Percentiles rank a stretch among this genome's conserved stretches.
phyloP scores from a whole-genome alignment of 2,113 vertebrate genomes.

The Phalacrocorax carbo region DNA sequence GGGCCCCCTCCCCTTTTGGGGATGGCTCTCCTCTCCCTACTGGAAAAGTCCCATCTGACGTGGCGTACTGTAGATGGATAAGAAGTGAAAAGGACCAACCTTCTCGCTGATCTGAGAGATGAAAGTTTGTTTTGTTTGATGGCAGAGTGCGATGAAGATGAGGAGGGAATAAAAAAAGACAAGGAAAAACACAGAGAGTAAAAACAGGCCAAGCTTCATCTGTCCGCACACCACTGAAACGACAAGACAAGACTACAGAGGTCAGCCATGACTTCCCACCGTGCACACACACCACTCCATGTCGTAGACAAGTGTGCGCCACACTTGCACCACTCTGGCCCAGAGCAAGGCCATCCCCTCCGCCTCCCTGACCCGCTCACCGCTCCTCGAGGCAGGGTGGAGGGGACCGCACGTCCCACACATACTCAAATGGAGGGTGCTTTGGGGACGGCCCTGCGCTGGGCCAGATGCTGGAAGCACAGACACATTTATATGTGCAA shows the following conservation, averaged over 20 bases:
- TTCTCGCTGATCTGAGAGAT: conserved; percentile 99
- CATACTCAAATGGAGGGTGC: neutral
- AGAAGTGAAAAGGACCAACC: conserved; percentile 97
- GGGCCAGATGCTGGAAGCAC: neutral
- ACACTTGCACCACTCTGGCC: neutral
- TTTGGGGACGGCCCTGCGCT: fast-evolving
- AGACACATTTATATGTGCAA: neutral
- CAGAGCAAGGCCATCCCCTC: neutral
- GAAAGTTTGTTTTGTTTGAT: conserved; percentile 92
- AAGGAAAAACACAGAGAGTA: conserved; percentile 99
- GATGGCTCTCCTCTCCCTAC: conserved; percentile 78
- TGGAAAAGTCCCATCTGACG: conserved; percentile 81
- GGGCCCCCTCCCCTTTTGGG: conserved; percentile 62
- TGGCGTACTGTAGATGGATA: conserved; percentile 82
- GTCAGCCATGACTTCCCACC: conserved; percentile 57
- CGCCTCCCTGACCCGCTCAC: neutral
- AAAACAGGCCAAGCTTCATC: conserved; percentile 96
- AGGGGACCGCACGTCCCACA: neutral
- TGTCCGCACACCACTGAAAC: conserved; percentile 84
- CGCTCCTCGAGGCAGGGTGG: neutral
- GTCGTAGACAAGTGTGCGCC: neutral
- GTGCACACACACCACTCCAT: conserved; percentile 29
- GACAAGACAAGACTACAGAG: conserved; percentile 78
- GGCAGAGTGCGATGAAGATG: conserved; percentile 93
- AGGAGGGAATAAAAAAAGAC: conserved; percentile 88